Evolutionary conservation across 2,888 invertebrate species (phyloP), one percentile per base, ranked within the genome.

Genomic region (Sinodicranocentrus sp.): DNA sequence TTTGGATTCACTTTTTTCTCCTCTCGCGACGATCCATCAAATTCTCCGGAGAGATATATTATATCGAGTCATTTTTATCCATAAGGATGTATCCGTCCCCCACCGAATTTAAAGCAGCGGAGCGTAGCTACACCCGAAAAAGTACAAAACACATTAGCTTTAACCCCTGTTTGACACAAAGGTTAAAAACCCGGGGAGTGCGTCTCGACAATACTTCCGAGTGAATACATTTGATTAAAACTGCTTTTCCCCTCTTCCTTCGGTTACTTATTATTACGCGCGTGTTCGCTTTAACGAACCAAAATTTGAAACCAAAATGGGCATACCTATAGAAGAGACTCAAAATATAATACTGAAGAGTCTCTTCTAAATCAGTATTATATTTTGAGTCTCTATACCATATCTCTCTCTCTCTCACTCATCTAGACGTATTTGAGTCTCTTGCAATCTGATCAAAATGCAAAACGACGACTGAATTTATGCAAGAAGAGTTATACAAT

Each of bases 221-320:
- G 59, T 68, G 77, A 77, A 67, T 77, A 77, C 77, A 67, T 77
- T 77, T 77, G 77, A 77, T 77, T 77, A 77, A 77, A 75, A 77
- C 52, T 52, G 21, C 28, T 21, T 43, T 10, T 44, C 25, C 25
- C 25, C 25, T 48, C n/a, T 48, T 10, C 19, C 57, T 57, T 19
- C 52, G 17, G 52, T 48, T 25, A 19, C 48, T 48, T 48, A 48
- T 48, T 48, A 48, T 48, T 48, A 48, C 48, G 48, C 48, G 48
- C 48, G 48, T 48, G 44, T 33, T 39, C 28, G 43, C 25, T 6
- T 23, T 57, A 57, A 57, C 57, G 57, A 57, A 57, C 57, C 57
- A 57, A 57, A 57, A 57, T 57, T 57, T n/a, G 57, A 57, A 57
- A 57, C 57, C 57, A 57, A 25, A 57, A 57, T 57, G 57, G 25